Evolutionary conservation across 2,113 vertebrate genomes (phyloP).

Genomic region (Hippopotamus amphibius): DNA sequence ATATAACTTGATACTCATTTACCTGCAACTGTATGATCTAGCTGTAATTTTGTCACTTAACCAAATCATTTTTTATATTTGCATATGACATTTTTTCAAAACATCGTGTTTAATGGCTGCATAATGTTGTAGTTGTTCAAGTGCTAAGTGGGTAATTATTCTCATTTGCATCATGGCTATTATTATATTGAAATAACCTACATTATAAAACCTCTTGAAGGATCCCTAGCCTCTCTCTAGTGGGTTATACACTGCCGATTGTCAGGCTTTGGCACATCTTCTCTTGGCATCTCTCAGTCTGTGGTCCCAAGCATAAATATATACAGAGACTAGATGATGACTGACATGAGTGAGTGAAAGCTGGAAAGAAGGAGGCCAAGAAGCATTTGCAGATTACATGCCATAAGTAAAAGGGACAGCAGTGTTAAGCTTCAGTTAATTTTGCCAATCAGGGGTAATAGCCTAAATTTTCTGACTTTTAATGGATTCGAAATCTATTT

Average conservation of each 20-base stretch:
- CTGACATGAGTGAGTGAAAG: not conserved
- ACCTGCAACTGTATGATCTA: not conserved
- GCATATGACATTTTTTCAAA: conserved; percentile 51
- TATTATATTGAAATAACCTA: conserved; percentile 20
- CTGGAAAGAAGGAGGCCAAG: not conserved
- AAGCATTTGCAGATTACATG: not conserved
- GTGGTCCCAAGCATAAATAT: not conserved
- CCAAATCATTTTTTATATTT: conserved; percentile 66
- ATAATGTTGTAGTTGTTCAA: conserved; percentile 62
- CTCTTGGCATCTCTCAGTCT: not conserved
- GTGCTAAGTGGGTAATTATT: conserved; percentile 62
- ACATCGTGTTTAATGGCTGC: conserved; percentile 52
- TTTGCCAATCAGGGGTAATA: not conserved
- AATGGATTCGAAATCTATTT: not conserved
- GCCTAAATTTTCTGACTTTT: not conserved
- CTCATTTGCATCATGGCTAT: conserved; percentile 17
- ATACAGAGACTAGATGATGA: not conserved
- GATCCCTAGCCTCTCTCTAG: not conserved
- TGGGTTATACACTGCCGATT: not conserved
- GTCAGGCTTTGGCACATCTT: not conserved
- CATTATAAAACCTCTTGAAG: not conserved
- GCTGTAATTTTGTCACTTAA: conserved; percentile 61
- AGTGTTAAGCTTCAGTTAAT: not conserved
- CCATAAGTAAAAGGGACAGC: not conserved
- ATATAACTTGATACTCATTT: conserved; percentile 40